Evolutionary conservation across 2,888 invertebrate genomes (phyloP).

Genomic region (Pristionchus exspectatus): DNA sequence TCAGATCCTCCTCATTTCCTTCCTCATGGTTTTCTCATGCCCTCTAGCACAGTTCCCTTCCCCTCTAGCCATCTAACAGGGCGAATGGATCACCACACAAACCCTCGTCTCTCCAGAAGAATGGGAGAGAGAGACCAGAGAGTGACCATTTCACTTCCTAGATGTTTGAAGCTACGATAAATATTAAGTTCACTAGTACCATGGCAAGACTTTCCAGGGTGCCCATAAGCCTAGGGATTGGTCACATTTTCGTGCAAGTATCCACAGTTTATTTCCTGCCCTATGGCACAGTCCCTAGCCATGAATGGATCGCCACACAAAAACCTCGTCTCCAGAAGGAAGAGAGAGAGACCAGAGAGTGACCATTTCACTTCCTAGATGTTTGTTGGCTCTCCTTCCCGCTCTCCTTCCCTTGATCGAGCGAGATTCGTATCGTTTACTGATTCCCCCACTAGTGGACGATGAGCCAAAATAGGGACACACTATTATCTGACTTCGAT

Average conservation of each 20-base stretch:
- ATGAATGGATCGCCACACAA: conserved; percentile 25
- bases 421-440: neutral
- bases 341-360: neutral
- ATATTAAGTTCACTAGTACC: too few species aligned
- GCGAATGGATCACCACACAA: conserved; percentile 14
- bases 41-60: neutral
- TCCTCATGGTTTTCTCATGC: neutral
- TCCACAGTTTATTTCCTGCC: neutral
- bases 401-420: neutral
- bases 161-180: too few species aligned
- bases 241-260: neutral
- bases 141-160: neutral
- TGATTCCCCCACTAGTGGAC: neutral
- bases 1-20: too few species aligned
- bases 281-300: too few species aligned
- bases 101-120: neutral
- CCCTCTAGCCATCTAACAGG: neutral
- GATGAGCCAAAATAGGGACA: neutral
- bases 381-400: neutral
- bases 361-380: neutral
- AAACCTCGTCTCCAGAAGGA: neutral
- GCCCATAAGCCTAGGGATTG: neutral
- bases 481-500: neutral
- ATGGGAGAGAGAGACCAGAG: neutral
- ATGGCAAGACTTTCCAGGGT: neutral